Evolutionary conservation across 2,888 invertebrate species (phyloP).

Genomic region (Zaprionus lineosus): DNA sequence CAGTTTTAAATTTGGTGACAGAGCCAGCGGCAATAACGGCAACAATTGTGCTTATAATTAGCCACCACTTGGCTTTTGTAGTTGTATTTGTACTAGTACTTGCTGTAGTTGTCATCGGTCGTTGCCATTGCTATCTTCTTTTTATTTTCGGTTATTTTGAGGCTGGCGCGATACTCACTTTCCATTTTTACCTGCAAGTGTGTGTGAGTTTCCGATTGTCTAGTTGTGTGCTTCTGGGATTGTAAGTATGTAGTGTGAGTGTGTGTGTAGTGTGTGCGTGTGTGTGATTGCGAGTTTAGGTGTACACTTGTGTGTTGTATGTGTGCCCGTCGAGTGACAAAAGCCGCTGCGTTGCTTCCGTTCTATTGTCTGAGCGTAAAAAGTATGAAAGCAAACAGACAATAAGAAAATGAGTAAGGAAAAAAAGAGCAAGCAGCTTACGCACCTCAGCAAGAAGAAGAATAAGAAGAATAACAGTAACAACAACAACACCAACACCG

Average conservation of each 20-base stretch:
- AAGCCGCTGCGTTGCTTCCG: constrained; percentile 67
- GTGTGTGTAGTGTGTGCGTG: constrained; percentile 23
- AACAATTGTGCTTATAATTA: constrained; percentile 66
- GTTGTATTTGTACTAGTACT: constrained; percentile 17
- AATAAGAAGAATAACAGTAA: constrained; percentile 16
- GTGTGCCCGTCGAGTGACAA: constrained; percentile 53
- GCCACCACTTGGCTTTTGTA: constrained; percentile 45
- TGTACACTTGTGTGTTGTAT: constrained; percentile 16
- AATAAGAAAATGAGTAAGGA: constrained; percentile 9
- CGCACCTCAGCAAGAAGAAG: constrained; percentile 43
- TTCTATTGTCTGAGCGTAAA: constrained; percentile 64
- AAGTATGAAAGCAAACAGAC: background rate
- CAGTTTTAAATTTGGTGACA: constrained; percentile 62
- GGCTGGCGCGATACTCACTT: constrained; percentile 58
- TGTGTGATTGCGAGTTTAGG: constrained; percentile 4
- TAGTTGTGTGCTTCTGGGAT: background rate
- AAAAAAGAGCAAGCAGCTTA: constrained; percentile 33
- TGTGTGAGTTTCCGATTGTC: constrained; percentile 38
- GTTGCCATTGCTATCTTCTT: constrained; percentile 70
- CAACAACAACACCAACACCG: constrained; percentile 30
- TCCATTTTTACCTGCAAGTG: constrained; percentile 70
- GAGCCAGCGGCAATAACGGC: constrained; percentile 13
- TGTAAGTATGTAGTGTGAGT: too few species aligned
- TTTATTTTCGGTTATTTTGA: constrained; percentile 63
- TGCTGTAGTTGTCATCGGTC: constrained; percentile 60